Conservation (phyloP, 2,888 invertebrate genomes). For the Hirtodrosophila confusa region DNA sequence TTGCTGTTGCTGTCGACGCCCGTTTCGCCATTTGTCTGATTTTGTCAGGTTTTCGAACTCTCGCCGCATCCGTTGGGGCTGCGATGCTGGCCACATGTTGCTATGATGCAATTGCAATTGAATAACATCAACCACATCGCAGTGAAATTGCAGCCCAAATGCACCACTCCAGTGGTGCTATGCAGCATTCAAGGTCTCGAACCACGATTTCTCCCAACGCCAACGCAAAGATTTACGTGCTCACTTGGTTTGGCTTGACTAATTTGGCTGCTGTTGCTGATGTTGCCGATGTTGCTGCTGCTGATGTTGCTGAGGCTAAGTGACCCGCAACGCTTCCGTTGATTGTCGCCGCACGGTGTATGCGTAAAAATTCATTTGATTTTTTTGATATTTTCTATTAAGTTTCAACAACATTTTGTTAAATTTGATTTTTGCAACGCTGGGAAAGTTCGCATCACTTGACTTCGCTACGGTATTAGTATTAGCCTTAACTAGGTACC, state of each 20-base stretch:
- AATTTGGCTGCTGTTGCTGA: slow-evolving; percentile 52
- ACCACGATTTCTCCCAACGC: slow-evolving; percentile 71
- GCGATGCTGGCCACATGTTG: slow-evolving; percentile 56
- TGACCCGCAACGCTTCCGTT: slow-evolving; percentile 79
- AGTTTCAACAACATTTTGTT: slow-evolving; percentile 38
- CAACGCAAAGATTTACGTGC: slow-evolving; percentile 69
- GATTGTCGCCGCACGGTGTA: slow-evolving; percentile 62
- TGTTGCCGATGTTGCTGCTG: slow-evolving; percentile 22
- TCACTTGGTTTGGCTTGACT: slow-evolving; percentile 65
- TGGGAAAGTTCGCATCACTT: slow-evolving; percentile 63
- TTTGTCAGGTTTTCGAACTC: slow-evolving; percentile 81
- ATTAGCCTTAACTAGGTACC: slow-evolving; percentile 12
- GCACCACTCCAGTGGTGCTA: slow-evolving; percentile 18
- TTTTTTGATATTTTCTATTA: slow-evolving; percentile 52
- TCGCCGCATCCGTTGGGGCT: slow-evolving; percentile 47
- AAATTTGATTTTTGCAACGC: slow-evolving; percentile 43
- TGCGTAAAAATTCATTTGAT: slow-evolving; percentile 67
- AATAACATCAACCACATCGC: slow-evolving; percentile 56
- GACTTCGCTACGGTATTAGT: slow-evolving; percentile 8
- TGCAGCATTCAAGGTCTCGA: slow-evolving; percentile 73
- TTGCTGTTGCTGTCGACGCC: slow-evolving; percentile 41
- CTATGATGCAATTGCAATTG: slow-evolving; percentile 80
- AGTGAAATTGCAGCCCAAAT: slow-evolving; percentile 67
- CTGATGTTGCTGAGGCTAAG: slow-evolving; percentile 26
- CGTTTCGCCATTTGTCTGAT: slow-evolving; percentile 59